Base-by-base conservation (phyloP, 2,797 vertebrate species). In the Catamblyrhynchus diadema region DNA sequence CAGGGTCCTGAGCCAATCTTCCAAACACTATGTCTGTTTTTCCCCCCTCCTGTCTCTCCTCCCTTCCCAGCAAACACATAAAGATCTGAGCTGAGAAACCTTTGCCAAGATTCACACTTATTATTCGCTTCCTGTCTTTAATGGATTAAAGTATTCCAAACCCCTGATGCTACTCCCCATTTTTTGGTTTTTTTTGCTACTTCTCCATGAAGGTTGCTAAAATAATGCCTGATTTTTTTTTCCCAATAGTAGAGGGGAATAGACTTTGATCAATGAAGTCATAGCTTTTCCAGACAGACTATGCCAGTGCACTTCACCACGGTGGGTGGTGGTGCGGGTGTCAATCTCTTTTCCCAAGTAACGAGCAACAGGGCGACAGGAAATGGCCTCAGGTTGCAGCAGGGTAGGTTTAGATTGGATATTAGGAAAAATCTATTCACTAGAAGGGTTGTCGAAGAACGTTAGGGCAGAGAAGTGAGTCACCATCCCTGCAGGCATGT, bases 51-150 rank as follows among this genome's bases (percentile, higher is more conserved):
- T 44, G 17, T 79, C 33, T 80, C 74, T 86, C 9, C 51, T 93
- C 22, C 41, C 12, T 83, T 86, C 39, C 35, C 57, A 81, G 45
- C 17, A 88, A 92, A 51, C 21, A 69, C 21, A 25, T 7, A 35
- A 94, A 74, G 35, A 57, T 61, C 25, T 4, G 7, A 81, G 11
- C 41, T 61, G 72, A 81, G 42, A 84, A 88, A 66, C 4, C 20
- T 75, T 90, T 90, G 41, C 77, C 50, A 88, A 74, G 48, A 35
- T 78, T 88, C 35, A 78, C 39, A 22, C 72, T 82, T 64, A 71
- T 81, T 87, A 39, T 79, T 71, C 0, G 1, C 72, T 92, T 89
- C 32, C 32, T 60, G 32, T 51, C 35, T 60, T 79, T 13, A 61
- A 60, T 25, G 50, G 35, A 61, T 60, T 86, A 66, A 88, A 85